These are phyloP conservation scores for Syngnathus floridae DNA, from an alignment of 2,113 vertebrate species.

Conservation along the genomic window DNA sequence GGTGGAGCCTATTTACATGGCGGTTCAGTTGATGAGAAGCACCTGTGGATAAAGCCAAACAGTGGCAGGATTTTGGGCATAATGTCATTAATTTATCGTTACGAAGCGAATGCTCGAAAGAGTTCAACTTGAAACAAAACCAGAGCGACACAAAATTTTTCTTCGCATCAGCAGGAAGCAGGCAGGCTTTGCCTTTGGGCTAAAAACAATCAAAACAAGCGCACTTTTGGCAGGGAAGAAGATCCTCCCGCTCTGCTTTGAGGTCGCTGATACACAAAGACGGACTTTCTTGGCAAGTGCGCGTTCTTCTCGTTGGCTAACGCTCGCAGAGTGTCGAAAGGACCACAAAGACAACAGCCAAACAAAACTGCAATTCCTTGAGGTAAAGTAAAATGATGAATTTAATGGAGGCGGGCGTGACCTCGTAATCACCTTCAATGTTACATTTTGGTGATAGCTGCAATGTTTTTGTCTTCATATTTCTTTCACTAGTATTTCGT, in stretches of 20 bases:
- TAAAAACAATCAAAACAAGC: constrained; percentile 5
- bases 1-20: no score
- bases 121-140: background rate
- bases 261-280: background rate
- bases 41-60: no score
- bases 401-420: background rate
- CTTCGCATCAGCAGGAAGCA: background rate
- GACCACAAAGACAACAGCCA: constrained; percentile 2
- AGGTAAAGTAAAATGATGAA: background rate
- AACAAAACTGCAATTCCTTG: background rate
- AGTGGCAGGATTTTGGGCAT: no score
- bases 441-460: background rate
- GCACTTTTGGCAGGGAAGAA: background rate
- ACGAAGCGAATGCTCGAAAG: background rate
- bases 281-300: background rate
- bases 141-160: background rate
- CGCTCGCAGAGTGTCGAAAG: background rate
- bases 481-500: background rate
- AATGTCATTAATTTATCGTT: background rate
- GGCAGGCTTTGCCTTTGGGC: background rate
- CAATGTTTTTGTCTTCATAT: background rate
- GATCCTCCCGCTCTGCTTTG: background rate
- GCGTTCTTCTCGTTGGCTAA: background rate
- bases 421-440: background rate
- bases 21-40: no score